phyloP scores from a whole-genome alignment of 2,113 vertebrate genomes.

The Pomatostomus ruficeps region DNA sequence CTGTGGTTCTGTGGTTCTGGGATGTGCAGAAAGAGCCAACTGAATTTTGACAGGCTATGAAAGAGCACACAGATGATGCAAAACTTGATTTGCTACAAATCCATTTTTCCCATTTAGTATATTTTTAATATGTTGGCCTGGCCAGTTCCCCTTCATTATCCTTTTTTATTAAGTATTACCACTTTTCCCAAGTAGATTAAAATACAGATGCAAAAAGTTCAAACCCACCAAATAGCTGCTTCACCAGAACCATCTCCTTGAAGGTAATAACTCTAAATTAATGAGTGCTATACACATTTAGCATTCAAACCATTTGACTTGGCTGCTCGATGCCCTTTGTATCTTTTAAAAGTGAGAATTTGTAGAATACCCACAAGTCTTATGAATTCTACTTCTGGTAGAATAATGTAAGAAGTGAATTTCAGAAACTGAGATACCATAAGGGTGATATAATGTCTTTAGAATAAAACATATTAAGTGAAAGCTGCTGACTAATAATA shows the following conservation, averaged over 20 bases:
- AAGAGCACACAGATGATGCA: background rate
- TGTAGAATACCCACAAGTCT: background rate
- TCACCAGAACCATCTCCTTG: background rate
- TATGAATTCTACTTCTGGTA: background rate
- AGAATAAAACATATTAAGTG: background rate
- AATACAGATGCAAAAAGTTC: background rate
- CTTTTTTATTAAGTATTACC: background rate
- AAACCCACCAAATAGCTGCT: background rate
- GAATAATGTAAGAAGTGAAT: background rate
- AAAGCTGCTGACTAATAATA: background rate
- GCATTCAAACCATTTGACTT: background rate
- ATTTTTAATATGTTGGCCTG: background rate
- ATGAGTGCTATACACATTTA: background rate
- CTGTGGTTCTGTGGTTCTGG: too few species aligned
- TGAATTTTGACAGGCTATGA: background rate
- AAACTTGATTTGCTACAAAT: background rate
- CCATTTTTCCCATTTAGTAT: background rate
- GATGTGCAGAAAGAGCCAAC: background rate
- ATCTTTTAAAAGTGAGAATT: background rate
- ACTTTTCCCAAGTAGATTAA: background rate
- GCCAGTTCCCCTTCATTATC: background rate
- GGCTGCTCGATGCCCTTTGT: background rate
- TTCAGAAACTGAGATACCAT: background rate
- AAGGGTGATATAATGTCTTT: background rate
- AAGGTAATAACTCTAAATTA: background rate